Evolutionary conservation across 1,140 invertebrate species (phyloP), one percentile per base, ranked within the genome.

Genomic region (Hirudo medicinalis): DNA sequence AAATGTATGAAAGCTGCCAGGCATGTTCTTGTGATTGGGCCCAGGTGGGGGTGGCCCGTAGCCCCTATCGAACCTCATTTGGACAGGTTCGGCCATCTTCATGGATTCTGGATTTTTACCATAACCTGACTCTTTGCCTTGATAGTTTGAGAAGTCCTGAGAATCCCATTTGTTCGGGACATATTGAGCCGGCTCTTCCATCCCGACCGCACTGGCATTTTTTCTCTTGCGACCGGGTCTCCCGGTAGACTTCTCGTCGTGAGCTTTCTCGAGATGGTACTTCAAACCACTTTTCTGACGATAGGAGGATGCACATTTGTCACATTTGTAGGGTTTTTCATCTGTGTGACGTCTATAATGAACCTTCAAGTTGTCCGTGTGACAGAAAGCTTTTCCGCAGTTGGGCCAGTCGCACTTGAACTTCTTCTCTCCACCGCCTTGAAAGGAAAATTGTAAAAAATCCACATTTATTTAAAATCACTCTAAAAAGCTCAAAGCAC

Each of bases 241-340:
- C 15, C 69, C 69, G 5, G 32, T 70, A 27, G 69, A 54, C 55
- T 71, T 70, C 29, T 63, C 54, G 19, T 67, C 71, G 69, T 79
- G 78, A 11, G 74, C 70, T 55, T 76, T 77, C 69, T 76, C 76
- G 43, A 77, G 71, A 72, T 80, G 79, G 75, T 76, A 78, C 43
- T 77, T 76, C 15, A 80, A 74, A 6, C 77, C 77, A 71, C 75
- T 78, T 70, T 77, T 78, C 74, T 80, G 79, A 27, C 77, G 73
- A 74, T 76, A 80, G 15, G 77, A 76, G 71, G 79, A 79, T 43
- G 75, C 74, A 73, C 79, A 79, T 22, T 76, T 84, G 72, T 90
- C 87, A 78, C 91, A 93, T 70, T 88, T 85, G 77, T 89, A 91
- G 0, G 91, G 91, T 54, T 89, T 88, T 79, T 91, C 89, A 72